Base-by-base conservation (phyloP, 2,113 vertebrate species). In the Triplophysa siluroides region DNA sequence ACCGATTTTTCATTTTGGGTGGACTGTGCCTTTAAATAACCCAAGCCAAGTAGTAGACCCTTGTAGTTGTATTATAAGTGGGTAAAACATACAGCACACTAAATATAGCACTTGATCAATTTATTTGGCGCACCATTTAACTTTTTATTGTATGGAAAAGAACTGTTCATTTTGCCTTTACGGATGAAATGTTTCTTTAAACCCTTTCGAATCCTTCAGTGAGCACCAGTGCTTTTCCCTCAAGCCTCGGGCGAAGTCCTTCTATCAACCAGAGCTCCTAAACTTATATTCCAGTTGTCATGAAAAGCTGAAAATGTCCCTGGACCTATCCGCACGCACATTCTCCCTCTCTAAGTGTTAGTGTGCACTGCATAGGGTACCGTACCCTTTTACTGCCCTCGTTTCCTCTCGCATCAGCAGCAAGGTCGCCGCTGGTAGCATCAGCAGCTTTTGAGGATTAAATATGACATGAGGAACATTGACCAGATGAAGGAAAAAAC, bases 391-490 rank as follows among this genome's bases (percentile, higher is more conserved):
- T n/a, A 26, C 74, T 43, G 45, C 45, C 52, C 24, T 29, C 43
- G n/a, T 60, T 52, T 69, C 23, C 61, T 52, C 8, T 76, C 50
- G 41, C 26, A 64, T 58, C 2, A 58, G 41, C 26, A 79, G 21
- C 45, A 21, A 11, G 64, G 23, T 60, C 47, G 19, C 47, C 29
- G 3, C 13, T 19, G 43, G 50, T 64, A 13, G 58, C 47, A 23
- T 81, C 71, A 79, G 83, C 70, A 78, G 70, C 56, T 81, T 81
- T 64, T 38, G 26, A 70, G 24, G 65, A 78, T 81, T 65, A 60
- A 70, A 65, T 29, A 74, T 67, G 67, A 65, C 33, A 73, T 73
- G 26, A 61, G 73, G 74, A 41, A 14, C 38, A 74, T 67, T 13
- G 71, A 56, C 8, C 60, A 76, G 38, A 61, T 54, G 23, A 41